Evolutionary conservation across 2,797 vertebrate genomes (phyloP), one percentile per base, ranked within the genome.

Genomic region (Knipowitschia caucasica): DNA sequence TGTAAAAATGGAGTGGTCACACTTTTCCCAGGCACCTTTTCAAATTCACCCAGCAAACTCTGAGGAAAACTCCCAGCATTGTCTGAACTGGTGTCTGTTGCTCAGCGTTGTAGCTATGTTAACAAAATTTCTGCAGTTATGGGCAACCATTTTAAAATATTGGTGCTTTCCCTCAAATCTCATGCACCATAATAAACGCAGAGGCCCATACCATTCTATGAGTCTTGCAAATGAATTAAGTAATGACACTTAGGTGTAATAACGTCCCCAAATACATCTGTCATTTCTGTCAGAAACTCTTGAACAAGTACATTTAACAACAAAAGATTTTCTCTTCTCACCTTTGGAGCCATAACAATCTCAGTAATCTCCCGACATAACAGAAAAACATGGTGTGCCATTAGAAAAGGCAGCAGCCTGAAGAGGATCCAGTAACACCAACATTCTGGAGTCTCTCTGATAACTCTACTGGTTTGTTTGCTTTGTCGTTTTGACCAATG

Each of bases 361-460:
- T 33, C 26, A 4, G 4, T 29, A 29, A 50, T 50, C 7, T 66
- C 71, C 50, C 36, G 11, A 9, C 44, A 42, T 4, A 43, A 3
- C 0, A 52, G 11, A 0, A n/a, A 59, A 27, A 59, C 47, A 21
- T 59, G 1, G 9, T 56, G 60, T 12, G 49, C 64, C 30, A 68
- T 64, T 31, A 67, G 8, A 56, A 71, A 66, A 44, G 67, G 53
- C 24, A 71, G 38, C 2, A 75, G 44, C 36, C 53, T 67, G 5
- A 75, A 70, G 2, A 61, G n/a, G 72, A 62, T 23, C 68, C 59
- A 27, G 17, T 2, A 44, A 49, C 18, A 3, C 31, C 30, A 36
- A 12, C n/a, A 15, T 7, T n/a, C 2, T 20, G 53, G 1, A 51
- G 36, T 56, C 38, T 14, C 3, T 62, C 60, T 4, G 46, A 36